These are phyloP conservation scores for Pantherophis alleghaniensis DNA, from an alignment of 2,797 vertebrate species.

Conservation along the genomic window DNA sequence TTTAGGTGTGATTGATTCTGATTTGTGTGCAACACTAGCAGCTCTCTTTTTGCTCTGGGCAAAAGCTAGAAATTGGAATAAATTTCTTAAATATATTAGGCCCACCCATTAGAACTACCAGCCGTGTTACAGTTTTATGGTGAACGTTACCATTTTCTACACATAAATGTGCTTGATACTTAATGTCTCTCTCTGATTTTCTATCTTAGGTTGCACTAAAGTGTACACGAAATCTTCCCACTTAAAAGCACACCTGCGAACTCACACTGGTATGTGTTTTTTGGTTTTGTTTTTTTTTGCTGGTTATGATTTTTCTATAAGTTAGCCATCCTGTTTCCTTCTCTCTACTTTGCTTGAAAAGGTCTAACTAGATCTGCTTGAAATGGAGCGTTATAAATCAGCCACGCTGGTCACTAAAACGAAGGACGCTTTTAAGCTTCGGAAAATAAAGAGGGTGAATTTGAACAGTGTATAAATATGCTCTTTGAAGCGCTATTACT, in stretches of 20 bases:
- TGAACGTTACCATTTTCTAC: slow-evolving; percentile 16
- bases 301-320: slow-evolving; percentile 47
- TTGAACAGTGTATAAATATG: slow-evolving; percentile 14
- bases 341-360: slow-evolving; percentile 51
- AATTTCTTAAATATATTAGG: slow-evolving; percentile 24
- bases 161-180: slow-evolving; percentile 44
- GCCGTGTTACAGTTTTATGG: not conserved
- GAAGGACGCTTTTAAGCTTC: slow-evolving; percentile 19
- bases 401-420: slow-evolving; percentile 26
- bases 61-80: rapidly evolving
- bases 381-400: slow-evolving; percentile 50
- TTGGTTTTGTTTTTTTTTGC: slow-evolving; percentile 8
- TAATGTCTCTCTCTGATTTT: slow-evolving; percentile 59
- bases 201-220: slow-evolving; percentile 88
- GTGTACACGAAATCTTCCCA: slow-evolving; percentile 99
- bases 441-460: slow-evolving; percentile 27
- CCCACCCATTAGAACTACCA: not conserved
- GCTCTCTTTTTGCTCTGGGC: not conserved
- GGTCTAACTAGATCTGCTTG: slow-evolving; percentile 46
- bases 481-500: not conserved
- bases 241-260: slow-evolving; percentile 95
- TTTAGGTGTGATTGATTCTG: slow-evolving; percentile 10
- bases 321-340: slow-evolving; percentile 53
- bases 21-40: not conserved
- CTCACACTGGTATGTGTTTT: slow-evolving; percentile 90